Evolutionary conservation across 2,797 vertebrate species (phyloP), one percentile per base, ranked within the genome.

Genomic region (Coendou prehensilis): DNA sequence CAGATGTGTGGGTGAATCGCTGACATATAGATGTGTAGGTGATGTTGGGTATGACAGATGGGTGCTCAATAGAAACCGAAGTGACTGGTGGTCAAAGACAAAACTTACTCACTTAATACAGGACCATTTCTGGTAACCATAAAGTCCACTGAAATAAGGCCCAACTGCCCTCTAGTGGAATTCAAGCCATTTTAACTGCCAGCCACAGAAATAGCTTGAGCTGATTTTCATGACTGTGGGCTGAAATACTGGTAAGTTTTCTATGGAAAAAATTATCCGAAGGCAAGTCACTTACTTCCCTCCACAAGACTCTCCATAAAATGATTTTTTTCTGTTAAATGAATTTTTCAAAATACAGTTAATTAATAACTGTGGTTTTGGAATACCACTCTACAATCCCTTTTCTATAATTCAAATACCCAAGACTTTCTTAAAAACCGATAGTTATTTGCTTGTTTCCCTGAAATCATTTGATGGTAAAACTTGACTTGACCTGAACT

Each of bases 131-230:
- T 96, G 80, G 47, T 84, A 94, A 67, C 23, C 63, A 76, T 18
- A 20, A 69, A 81, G 94, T 85, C 95, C 94, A 95, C 80, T 93
- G 97, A 75, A 52, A 85, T 87, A 93, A 97, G 91, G 87, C 89
- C 97, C 93, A 97, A 80, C 94, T 97, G 97, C 97, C 97, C 97
- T 97, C 97, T 97, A 96, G 96, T 98, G 97, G 97, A 97, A 79
- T 79, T 88, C 93, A 83, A 56, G 71, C 87, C 93, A 67, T 94
- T 88, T 91, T 76, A 64, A 69, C 93, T 95, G 88, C n/a, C 88
- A 41, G 33, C 69, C 45, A 26, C 54, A 92, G 85, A 76, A 90
- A 82, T 18, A 45, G 2, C 15, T 6, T 18, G 82, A 83, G 45
- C 78, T 61, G 45, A 82, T 67, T 76, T 81, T 95, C 76, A 54